phyloP scores from a whole-genome alignment of 2,888 invertebrate genomes.

The Anaspis maculata region DNA sequence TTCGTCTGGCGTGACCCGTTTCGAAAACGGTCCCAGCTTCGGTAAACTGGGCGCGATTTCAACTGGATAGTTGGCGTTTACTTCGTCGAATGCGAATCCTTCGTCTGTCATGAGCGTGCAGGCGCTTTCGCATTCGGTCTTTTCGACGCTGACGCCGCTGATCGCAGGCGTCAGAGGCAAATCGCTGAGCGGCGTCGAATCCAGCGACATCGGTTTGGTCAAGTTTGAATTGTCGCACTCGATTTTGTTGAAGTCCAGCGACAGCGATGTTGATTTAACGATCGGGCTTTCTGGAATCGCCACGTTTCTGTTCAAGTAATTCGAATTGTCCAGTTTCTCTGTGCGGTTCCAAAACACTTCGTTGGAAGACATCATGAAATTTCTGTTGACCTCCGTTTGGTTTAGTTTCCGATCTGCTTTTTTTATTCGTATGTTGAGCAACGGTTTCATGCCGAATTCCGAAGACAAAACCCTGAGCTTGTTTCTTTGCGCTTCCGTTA shows the following conservation, averaged over 20 bases:
- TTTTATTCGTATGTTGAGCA: slow-evolving; percentile 5
- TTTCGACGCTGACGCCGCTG: slow-evolving; percentile 22
- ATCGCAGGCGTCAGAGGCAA: slow-evolving; percentile 15
- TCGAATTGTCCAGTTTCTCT: slow-evolving; percentile 26
- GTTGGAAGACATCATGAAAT: slow-evolving; percentile 30
- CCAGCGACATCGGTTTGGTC: slow-evolving; percentile 37
- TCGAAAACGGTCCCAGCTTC: slow-evolving; percentile 19
- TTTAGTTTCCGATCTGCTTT: slow-evolving; percentile 15
- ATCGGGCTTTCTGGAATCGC: too few species aligned
- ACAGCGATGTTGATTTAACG: slow-evolving; percentile 18
- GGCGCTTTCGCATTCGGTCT: slow-evolving; percentile 27
- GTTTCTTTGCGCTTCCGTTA: slow-evolving; percentile 54
- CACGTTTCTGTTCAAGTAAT: slow-evolving; percentile 26
- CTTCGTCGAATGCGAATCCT: slow-evolving; percentile 24
- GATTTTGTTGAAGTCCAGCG: slow-evolving; percentile 24
- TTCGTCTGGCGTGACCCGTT: slow-evolving; percentile 34
- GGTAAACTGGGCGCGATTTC: slow-evolving; percentile 2
- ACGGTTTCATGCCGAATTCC: slow-evolving; percentile 45
- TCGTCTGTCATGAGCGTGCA: slow-evolving; percentile 46
- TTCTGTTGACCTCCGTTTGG: slow-evolving; percentile 25
- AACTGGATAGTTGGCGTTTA: background rate
- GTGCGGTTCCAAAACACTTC: slow-evolving; percentile 16
- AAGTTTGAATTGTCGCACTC: background rate
- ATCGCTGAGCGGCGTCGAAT: slow-evolving; percentile 37
- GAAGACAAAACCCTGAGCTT: slow-evolving; percentile 53